Evolutionary conservation across 2,888 invertebrate species (phyloP), one percentile per base, ranked within the genome.

Genomic region (Calameuta filiformis): DNA sequence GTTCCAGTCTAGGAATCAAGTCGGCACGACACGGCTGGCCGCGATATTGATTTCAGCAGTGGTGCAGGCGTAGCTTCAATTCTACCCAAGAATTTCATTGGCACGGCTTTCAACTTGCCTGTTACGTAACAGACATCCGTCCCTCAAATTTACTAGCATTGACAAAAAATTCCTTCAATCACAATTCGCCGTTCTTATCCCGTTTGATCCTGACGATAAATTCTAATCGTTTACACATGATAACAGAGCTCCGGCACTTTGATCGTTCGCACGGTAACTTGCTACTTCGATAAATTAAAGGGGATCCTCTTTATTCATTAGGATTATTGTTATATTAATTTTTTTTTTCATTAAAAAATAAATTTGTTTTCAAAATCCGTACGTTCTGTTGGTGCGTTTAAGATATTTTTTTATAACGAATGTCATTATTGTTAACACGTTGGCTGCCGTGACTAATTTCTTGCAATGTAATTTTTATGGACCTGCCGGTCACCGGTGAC

Each of bases 41-140:
- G 81, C 79, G 77, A 82, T 85, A 85, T 85, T 85, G 85, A 85
- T 85, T 83, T 85, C 79, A 74, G 78, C 81, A 80, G 78, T 80
- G 77, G 78, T 80, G 82, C 78, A 80, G 80, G 75, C 79, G 79
- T 76, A 68, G 79, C 79, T 81, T 81, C 83, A 81, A 23, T 56
- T 23, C 56, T 56, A 79, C 79, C 76, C 75, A 79, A 79, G 81
- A 83, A 84, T 84, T 85, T 85, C 79, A 79, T 81, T 76, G 81
- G 79, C 79, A 76, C 35, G 30, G 73, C 40, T 68, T 35, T 73
- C 30, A 68, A 35, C 30, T 40, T 34, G 34, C 56, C 80, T 77
- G 79, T 84, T 84, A 83, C 79, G 79, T 83, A 84, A 84, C 79
- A 12, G 6, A 1, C 33, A 3, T 68, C 15, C 23, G 73, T 73